These are phyloP conservation scores for Branchinecta lynchi DNA, from an alignment of 1,140 invertebrate genomes.

Conservation along the genomic window DNA sequence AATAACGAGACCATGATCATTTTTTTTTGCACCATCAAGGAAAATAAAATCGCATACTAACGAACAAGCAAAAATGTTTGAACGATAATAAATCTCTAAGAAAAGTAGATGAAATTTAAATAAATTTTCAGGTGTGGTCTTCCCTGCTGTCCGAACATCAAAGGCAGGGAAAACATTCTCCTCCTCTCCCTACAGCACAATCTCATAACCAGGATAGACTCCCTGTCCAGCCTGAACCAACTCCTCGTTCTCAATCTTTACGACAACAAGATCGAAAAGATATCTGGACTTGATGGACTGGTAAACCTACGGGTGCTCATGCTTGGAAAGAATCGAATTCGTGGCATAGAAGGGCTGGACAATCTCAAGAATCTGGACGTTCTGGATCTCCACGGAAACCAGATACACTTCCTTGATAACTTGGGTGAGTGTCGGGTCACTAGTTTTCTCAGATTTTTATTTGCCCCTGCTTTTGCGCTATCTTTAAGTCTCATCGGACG, in stretches of 20 bases:
- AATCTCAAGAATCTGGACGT: constrained; percentile 19
- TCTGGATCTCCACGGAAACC: constrained; percentile 21
- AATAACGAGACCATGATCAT: no score
- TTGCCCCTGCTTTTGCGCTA: no score
- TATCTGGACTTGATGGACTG: constrained; percentile 18
- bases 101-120: no score
- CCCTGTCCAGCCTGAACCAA: constrained; percentile 14
- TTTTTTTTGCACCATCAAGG: no score
- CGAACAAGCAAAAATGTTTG: no score
- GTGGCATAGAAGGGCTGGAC: constrained; percentile 18
- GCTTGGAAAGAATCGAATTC: constrained; percentile 21
- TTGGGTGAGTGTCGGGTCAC: neutral
- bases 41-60: no score
- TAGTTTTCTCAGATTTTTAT: neutral
- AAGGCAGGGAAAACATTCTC: constrained; percentile 19
- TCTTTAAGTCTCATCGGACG: no score
- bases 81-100: no score
- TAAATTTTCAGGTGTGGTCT: constrained; percentile 19
- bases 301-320: constrained; percentile 19
- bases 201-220: constrained; percentile 20
- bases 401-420: constrained; percentile 16
- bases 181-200: constrained; percentile 21
- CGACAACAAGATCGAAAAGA: constrained; percentile 21
- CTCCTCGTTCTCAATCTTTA: constrained; percentile 21
- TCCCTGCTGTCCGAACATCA: constrained; percentile 18